phyloP scores from a whole-genome alignment of 1,140 invertebrate genomes.

The Ectropis grisescens region DNA sequence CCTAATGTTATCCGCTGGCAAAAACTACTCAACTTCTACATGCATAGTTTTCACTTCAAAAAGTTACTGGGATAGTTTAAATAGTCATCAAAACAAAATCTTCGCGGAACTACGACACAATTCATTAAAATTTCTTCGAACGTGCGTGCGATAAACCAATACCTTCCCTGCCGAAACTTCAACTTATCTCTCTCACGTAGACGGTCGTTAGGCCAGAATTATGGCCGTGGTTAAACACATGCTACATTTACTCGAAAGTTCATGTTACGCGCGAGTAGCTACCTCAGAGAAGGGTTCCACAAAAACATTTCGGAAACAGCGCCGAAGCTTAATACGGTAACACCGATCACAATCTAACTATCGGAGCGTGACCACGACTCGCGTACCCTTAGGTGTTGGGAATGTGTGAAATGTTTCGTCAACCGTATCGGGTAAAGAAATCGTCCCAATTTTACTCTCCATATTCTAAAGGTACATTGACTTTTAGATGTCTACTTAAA shows the following conservation, averaged over 20 bases:
- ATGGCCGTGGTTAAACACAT: conserved; percentile 63
- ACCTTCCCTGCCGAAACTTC: conserved; percentile 49
- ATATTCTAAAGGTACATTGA: too few relatives aligned
- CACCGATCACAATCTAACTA: too few relatives aligned
- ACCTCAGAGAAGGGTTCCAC: conserved; percentile 31
- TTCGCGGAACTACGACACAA: conserved; percentile 25
- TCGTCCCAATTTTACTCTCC: too few relatives aligned
- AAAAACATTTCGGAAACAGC: conserved; percentile 16
- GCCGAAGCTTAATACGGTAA: conserved; percentile 3
- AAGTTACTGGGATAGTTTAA: too few relatives aligned
- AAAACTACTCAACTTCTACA: too few relatives aligned
- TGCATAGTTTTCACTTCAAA: too few relatives aligned
- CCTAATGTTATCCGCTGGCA: too few relatives aligned
- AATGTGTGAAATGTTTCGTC: too few relatives aligned
- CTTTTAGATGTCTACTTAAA: too few relatives aligned
- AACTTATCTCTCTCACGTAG: conserved; percentile 63
- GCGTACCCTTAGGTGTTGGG: too few relatives aligned
- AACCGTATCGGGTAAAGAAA: too few relatives aligned
- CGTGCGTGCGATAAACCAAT: conserved; percentile 61
- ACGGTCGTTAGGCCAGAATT: conserved; percentile 57
- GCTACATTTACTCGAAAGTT: conserved; percentile 64
- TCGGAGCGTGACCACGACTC: too few relatives aligned
- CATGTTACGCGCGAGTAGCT: conserved; percentile 55
- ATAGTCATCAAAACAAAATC: conserved; percentile 26
- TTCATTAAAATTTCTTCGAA: conserved; percentile 58